phyloP scores from a whole-genome alignment of 2,888 invertebrate genomes.

The Lymantria dispar region DNA sequence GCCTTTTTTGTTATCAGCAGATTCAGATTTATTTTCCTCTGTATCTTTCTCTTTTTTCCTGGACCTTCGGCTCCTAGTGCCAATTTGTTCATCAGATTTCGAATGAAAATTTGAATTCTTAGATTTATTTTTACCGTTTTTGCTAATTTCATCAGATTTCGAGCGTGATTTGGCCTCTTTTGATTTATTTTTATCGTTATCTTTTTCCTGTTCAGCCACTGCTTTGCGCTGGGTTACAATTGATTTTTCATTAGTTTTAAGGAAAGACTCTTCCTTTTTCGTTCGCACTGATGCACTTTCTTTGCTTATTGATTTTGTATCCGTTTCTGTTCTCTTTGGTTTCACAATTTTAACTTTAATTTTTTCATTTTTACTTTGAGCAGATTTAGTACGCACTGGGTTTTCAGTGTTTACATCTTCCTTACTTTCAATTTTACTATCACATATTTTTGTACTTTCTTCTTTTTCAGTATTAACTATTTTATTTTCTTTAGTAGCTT shows the following conservation, averaged over 20 bases:
- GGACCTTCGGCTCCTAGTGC: constrained; percentile 29
- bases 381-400: not conserved
- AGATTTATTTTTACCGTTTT: not conserved
- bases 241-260: constrained; percentile 6
- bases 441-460: constrained; percentile 10
- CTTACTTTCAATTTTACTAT: constrained; percentile 5
- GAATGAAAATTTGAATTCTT: constrained; percentile 8
- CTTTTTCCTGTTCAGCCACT: not conserved
- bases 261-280: not conserved
- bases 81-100: constrained; percentile 11
- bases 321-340: constrained; percentile 17
- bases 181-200: not conserved
- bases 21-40: constrained; percentile 3
- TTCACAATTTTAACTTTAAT: constrained; percentile 28
- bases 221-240: not conserved
- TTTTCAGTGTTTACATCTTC: constrained; percentile 5
- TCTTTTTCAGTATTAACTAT: not conserved
- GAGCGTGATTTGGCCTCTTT: constrained; percentile 8
- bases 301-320: constrained; percentile 11
- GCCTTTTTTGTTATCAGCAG: constrained; percentile 17
- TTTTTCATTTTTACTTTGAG: constrained; percentile 24
- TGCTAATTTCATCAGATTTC: constrained; percentile 3
- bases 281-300: constrained; percentile 1
- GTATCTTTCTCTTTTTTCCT: constrained; percentile 37
- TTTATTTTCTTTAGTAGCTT: constrained; percentile 32